Base-by-base conservation (phyloP, 1,140 invertebrate genomes). In the Cardiocondyla obscurior region DNA sequence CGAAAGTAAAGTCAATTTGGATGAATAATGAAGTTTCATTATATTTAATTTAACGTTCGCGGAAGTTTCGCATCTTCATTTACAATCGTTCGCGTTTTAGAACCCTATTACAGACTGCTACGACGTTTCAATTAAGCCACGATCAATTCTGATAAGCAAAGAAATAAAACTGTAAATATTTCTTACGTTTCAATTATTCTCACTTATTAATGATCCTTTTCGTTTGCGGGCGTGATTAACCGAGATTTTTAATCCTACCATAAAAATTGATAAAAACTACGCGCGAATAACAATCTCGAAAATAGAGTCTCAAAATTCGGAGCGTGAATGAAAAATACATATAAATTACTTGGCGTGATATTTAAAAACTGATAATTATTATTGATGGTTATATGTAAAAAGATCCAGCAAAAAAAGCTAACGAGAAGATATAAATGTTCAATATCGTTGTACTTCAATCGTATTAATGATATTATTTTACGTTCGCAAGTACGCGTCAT, bases 1-100 rank as follows among this genome's bases (percentile, higher is more conserved):
- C 4, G 5, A 53, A 22, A 53, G 33, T 65, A 69, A 69, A 69
- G 46, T 53, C 33, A 14, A 67, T 65, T 76, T 16, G 39, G 12
- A 53, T 79, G 33, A 79, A 79, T 79, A 79, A 79, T 69, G 16
- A 76, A 65, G 60, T 67, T 39, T 65, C 22, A 22, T 77, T 53
- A 28, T 39, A 67, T 39, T 67, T 51, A 77, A 39, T 60, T 39
- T 53, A 39, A 36, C 7, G 8, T 22, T 39, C 2, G 12, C 10
- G 14, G n/a, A 39, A 65, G 30, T 77, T 53, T 62, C 28, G 39
- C 42, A 22, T 39, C 8, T 53, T 30, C 62, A 30, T 69, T 62
- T 64, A 64, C 57, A 16, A 49, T 49, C 30, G 46, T 53, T 64
- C 16, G 53, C 51, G 19, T 53, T 67, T 28, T 36, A 39, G 19